Conservation (phyloP, 2,888 invertebrate species). For the Cartodere bifasciata region DNA sequence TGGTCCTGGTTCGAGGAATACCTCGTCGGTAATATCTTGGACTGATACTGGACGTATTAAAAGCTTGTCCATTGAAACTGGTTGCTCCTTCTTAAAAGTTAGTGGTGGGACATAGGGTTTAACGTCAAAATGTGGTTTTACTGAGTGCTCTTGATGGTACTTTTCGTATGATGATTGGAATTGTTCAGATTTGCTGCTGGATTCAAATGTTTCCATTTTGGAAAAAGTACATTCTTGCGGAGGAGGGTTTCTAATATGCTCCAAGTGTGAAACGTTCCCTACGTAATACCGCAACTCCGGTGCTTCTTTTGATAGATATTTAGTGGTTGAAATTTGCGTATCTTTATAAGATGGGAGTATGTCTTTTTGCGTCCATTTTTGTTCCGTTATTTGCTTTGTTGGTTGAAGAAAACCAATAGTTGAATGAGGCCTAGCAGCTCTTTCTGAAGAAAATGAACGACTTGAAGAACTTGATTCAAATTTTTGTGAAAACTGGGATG, state of each 20-base stretch:
- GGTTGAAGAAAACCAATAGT: conserved; percentile 34
- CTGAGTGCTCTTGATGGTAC: conserved; percentile 17
- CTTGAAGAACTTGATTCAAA: conserved; percentile 18
- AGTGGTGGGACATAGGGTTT: conserved; percentile 12
- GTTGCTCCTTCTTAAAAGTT: conserved; percentile 13
- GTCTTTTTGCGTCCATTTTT: conserved; percentile 50
- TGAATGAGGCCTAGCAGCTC: conserved; percentile 25
- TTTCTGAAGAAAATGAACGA: neutral
- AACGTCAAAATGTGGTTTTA: too few relatives aligned
- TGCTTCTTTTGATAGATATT: too few relatives aligned
- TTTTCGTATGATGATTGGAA: too few relatives aligned
- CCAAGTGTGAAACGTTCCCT: too few relatives aligned
- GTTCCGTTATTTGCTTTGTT: conserved; percentile 54
- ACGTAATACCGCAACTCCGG: too few relatives aligned
- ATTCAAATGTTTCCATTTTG: too few relatives aligned
- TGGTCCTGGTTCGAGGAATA: conserved; percentile 50
- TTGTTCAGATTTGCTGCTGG: conserved; percentile 14
- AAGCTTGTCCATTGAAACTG: conserved; percentile 17
- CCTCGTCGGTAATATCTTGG: conserved; percentile 37
- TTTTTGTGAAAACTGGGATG: conserved; percentile 12
- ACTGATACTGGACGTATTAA: conserved; percentile 32
- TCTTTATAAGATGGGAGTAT: too few relatives aligned
- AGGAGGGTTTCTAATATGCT: too few relatives aligned
- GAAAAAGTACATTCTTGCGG: too few relatives aligned
- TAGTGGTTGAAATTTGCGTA: too few relatives aligned